Evolutionary conservation across 1,140 invertebrate species (phyloP).

Genomic region (Anoplolepis gracilipes): DNA sequence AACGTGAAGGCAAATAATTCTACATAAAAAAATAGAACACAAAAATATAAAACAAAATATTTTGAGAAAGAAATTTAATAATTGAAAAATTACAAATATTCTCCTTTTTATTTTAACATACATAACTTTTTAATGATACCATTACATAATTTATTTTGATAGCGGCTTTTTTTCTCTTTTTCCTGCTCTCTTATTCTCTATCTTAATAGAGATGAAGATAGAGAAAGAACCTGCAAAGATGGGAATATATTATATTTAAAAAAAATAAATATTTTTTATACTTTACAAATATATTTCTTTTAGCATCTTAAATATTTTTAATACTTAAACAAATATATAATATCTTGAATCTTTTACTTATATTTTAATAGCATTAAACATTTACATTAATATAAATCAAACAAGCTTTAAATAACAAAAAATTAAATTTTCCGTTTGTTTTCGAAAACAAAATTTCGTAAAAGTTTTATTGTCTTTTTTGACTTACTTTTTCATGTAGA

Average conservation of each 20-base stretch:
- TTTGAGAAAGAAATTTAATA: not conserved
- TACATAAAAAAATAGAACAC: not conserved
- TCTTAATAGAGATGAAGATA: too few relatives aligned
- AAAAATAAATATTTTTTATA: too few relatives aligned
- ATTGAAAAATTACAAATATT: not conserved
- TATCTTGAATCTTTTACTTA: not conserved
- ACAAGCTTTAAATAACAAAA: not conserved
- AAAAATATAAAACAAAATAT: not conserved
- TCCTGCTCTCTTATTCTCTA: too few relatives aligned
- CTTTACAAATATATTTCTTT: not conserved
- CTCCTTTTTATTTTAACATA: not conserved
- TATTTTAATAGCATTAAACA: not conserved
- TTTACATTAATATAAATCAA: not conserved
- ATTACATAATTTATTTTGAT: too few relatives aligned
- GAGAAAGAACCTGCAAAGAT: too few relatives aligned
- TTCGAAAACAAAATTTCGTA: not conserved
- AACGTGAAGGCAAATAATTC: not conserved
- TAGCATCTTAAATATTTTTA: not conserved
- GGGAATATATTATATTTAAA: too few relatives aligned
- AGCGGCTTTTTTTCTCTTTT: too few relatives aligned
- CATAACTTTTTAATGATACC: not conserved
- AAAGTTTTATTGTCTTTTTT: not conserved
- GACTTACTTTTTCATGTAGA: not conserved
- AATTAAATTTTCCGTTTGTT: not conserved
- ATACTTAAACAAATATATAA: not conserved